Conservation (phyloP, 2,797 vertebrate species). For the Megaceryle alcyon region DNA sequence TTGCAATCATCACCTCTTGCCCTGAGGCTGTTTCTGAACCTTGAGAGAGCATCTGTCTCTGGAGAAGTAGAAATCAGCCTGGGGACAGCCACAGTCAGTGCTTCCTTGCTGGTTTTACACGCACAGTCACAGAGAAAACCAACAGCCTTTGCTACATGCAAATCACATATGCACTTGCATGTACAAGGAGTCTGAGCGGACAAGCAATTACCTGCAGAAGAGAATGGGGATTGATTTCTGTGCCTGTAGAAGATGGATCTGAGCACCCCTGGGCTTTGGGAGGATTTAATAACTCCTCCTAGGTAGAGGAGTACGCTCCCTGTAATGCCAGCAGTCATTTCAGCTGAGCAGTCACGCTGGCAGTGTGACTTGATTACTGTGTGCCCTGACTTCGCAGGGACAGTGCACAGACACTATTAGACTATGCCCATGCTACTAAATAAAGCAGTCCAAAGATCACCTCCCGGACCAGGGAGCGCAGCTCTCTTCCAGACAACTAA, state of each 20-base stretch:
- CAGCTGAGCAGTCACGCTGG: background rate
- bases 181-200: background rate
- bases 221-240: background rate
- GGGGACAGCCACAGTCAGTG: background rate
- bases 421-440: background rate
- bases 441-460: background rate
- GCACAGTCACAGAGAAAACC: background rate
- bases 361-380: background rate
- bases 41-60: background rate
- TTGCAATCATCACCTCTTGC: background rate
- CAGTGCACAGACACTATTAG: background rate
- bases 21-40: background rate
- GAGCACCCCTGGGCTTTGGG: constrained; percentile 6
- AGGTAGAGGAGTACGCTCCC: background rate
- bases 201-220: background rate
- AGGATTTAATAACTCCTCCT: constrained; percentile 25
- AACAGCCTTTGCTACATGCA: background rate
- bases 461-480: background rate
- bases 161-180: background rate
- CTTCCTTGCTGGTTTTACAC: background rate
- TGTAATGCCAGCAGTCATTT: background rate
- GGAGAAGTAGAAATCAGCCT: background rate
- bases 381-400: background rate
- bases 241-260: background rate
- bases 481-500: background rate